Conservation (phyloP, 2,113 vertebrate genomes). For the Scytalopus superciliaris region DNA sequence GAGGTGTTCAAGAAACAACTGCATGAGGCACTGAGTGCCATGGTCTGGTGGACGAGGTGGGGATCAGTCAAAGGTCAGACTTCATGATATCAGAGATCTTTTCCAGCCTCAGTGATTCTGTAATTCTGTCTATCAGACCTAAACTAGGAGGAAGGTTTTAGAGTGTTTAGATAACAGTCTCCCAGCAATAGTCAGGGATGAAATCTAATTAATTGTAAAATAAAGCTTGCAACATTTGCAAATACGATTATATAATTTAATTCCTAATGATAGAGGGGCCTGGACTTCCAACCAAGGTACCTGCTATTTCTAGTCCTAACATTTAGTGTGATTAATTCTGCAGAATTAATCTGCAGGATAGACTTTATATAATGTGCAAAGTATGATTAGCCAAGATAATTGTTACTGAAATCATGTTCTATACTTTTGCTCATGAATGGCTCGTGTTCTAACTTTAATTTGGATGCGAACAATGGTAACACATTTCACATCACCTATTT, state of each 20-base stretch:
- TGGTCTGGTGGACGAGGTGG: neutral
- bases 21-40: neutral
- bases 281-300: neutral
- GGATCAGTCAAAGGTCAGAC: rapidly evolving
- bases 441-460: constrained; percentile 4
- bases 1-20: neutral
- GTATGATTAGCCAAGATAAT: constrained; percentile 20
- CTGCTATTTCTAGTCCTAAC: neutral
- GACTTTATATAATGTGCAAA: constrained; percentile 16
- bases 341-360: constrained; percentile 9
- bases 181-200: neutral
- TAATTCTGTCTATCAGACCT: neutral
- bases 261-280: neutral
- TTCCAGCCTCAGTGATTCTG: neutral
- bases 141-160: neutral
- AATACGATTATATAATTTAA: constrained; percentile 38
- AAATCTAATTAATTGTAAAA: constrained; percentile 40
- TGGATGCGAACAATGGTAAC: constrained; percentile 7
- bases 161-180: neutral
- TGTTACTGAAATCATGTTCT: constrained; percentile 15
- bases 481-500: constrained; percentile 31
- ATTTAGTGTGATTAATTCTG: constrained; percentile 43
- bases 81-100: neutral
- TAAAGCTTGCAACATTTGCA: constrained; percentile 19
- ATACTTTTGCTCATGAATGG: neutral